Conservation (phyloP, 2,888 invertebrate genomes). For the Acleris laterana region DNA sequence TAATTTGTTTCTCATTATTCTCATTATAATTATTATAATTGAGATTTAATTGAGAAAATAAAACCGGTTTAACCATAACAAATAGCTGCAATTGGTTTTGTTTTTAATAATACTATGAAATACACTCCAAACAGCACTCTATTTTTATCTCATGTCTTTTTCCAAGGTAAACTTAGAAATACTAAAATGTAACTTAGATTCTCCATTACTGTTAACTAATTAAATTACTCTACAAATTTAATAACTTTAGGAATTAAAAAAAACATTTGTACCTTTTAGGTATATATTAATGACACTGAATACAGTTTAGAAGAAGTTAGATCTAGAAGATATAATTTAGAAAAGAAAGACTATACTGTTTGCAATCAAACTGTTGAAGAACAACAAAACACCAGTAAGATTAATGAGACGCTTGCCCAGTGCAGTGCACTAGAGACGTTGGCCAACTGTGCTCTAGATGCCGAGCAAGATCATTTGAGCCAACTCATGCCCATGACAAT, state of each 20-base stretch:
- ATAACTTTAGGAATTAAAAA: not conserved
- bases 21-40: too few species aligned
- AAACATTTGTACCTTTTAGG: slow-evolving; percentile 52
- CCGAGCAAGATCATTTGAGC: slow-evolving; percentile 75
- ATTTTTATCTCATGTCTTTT: too few species aligned
- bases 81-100: too few species aligned
- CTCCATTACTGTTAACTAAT: too few species aligned
- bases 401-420: slow-evolving; percentile 74
- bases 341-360: slow-evolving; percentile 64
- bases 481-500: slow-evolving; percentile 76
- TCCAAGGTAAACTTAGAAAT: too few species aligned
- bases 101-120: too few species aligned
- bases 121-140: too few species aligned
- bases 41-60: too few species aligned
- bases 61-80: too few species aligned
- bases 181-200: too few species aligned
- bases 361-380: slow-evolving; percentile 52
- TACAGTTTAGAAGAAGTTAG: slow-evolving; percentile 91
- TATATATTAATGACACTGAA: slow-evolving; percentile 85
- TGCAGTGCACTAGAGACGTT: slow-evolving; percentile 79
- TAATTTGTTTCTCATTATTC: too few species aligned
- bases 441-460: slow-evolving; percentile 77
- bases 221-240: too few species aligned
- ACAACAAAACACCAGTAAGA: slow-evolving; percentile 62
- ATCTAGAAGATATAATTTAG: slow-evolving; percentile 83